Percentiles rank a stretch among this genome's conserved stretches.
Evolutionary conservation across 1,140 invertebrate genomes (phyloP).

Genomic region (Aporrectodea caliginosa): DNA sequence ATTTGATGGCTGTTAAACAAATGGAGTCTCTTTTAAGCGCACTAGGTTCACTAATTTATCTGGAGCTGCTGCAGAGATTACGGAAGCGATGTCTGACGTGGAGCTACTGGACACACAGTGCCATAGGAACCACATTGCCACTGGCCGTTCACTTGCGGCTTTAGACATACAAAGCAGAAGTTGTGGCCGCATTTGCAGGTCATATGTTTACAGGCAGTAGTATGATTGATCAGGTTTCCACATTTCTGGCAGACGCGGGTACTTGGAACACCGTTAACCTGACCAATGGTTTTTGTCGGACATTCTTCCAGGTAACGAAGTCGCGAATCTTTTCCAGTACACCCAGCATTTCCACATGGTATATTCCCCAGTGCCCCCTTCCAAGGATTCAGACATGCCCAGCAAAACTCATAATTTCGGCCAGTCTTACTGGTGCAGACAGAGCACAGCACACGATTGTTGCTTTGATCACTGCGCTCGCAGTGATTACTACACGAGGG

Average conservation of each 20-base stretch:
- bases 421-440: background rate
- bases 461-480: background rate
- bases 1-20: too few species aligned
- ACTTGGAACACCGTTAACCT: background rate
- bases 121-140: background rate
- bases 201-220: background rate
- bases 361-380: background rate
- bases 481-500: background rate
- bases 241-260: background rate
- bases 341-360: background rate
- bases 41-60: too few species aligned
- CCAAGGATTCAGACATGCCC: background rate
- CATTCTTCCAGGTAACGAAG: background rate
- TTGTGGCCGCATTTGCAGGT: background rate
- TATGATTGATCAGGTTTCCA: background rate
- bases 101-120: background rate
- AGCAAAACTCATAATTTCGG: background rate
- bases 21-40: too few species aligned
- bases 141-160: background rate
- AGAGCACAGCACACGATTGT: background rate
- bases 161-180: background rate
- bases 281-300: background rate
- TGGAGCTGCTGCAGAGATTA: too few species aligned
- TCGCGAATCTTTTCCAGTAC: background rate
- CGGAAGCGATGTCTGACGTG: conserved; percentile 5